Evolutionary conservation across 2,797 vertebrate species (phyloP), one percentile per base, ranked within the genome.

Genomic region (Diplodus sargus): DNA sequence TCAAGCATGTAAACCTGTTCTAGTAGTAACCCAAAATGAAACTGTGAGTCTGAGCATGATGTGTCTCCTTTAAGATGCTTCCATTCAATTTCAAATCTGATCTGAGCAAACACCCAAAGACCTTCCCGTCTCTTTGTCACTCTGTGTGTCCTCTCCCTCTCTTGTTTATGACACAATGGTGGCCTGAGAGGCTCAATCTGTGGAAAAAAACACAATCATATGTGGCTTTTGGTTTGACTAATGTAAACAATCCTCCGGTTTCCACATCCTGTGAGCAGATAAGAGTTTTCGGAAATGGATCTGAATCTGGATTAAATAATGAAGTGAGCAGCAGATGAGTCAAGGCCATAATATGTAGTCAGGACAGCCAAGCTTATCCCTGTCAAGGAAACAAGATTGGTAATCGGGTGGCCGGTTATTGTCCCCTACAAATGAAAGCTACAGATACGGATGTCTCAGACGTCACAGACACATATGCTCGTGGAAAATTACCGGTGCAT

Each of bases 241-340:
- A 87, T 82, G 79, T 85, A 89, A 93, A 91, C 76, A 92, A 54
- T 70, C 72, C 75, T 87, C 60, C 60, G 34, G 71, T 77, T 75
- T 76, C 68, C 84, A 74, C 68, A 69, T 79, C 70, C 78, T 78
- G 85, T 54, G 61, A 23, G 66, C 65, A 71, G 82, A 90, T 78
- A 85, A 87, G 81, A 82, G 54, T 45, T 63, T 63, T 51, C 22
- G 17, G 58, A 86, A 81, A 75, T 78, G 52, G 28, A 76, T 75
- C 61, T 80, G 66, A 34, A 34, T 34, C 30, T 34, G 30, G 30
- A 89, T 83, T 81, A 85, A 82, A 85, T 80, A 70, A 78, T 71
- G 45, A 89, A 54, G 60, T 69, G 58, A 71, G 58, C 66, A 79
- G 70, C 73, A 81, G 76, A 78, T 70, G 51, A 20, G 39, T 52